These are phyloP conservation scores for Ceratina japonica DNA, from an alignment of 1,140 invertebrate species.

Conservation along the genomic window DNA sequence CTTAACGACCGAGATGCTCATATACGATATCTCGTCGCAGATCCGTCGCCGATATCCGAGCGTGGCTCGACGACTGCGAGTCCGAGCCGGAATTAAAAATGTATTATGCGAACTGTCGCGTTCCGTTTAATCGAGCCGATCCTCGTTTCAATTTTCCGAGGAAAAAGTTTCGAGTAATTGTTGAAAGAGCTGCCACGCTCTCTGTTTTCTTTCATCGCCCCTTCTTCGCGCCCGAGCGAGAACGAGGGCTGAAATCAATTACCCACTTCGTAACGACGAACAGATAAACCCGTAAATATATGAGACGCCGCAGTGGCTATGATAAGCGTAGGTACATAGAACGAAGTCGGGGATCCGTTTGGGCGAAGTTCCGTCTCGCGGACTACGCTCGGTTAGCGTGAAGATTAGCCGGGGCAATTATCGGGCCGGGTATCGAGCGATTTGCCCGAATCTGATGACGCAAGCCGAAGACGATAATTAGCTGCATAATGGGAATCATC, in stretches of 20 bases:
- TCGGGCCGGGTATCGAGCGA: constrained; percentile 31
- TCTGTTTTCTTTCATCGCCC: too few relatives aligned
- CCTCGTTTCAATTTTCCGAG: not conserved
- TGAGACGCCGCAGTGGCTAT: not conserved
- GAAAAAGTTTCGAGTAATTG: too few relatives aligned
- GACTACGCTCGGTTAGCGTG: constrained; percentile 13
- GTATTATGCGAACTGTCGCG: constrained; percentile 69
- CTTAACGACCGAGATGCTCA: constrained; percentile 76
- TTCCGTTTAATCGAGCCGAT: constrained; percentile 38
- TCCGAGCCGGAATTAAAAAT: constrained; percentile 75
- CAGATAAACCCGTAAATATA: too few relatives aligned
- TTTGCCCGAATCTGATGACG: constrained; percentile 30
- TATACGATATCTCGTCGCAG: constrained; percentile 75
- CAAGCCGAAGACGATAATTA: constrained; percentile 55
- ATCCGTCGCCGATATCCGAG: constrained; percentile 74
- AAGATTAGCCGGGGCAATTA: constrained; percentile 26
- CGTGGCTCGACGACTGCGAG: constrained; percentile 46
- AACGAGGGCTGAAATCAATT: too few relatives aligned
- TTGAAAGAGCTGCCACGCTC: too few relatives aligned
- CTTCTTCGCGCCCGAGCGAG: too few relatives aligned
- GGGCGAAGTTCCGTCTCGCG: too few relatives aligned
- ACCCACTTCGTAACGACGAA: too few relatives aligned
- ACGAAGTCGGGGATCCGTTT: not conserved
- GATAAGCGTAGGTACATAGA: not conserved
- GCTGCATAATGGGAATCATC: constrained; percentile 51